Conservation (phyloP, 1,140 invertebrate species). For the Frieseomelitta varia region DNA sequence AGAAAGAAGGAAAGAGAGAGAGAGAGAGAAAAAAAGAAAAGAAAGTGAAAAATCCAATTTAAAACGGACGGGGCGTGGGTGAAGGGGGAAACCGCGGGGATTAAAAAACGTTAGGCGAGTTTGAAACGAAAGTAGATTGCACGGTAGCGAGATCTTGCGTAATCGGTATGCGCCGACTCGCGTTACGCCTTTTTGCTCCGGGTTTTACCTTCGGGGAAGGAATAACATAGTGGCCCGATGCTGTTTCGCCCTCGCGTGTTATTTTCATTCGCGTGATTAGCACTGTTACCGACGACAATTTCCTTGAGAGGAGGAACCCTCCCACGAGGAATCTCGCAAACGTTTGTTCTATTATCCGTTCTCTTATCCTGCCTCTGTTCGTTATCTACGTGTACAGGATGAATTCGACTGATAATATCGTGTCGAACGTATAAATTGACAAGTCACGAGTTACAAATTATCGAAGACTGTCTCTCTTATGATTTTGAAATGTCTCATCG, state of each 20-base stretch:
- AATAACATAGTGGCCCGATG: background rate
- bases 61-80: background rate
- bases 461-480: background rate
- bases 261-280: background rate
- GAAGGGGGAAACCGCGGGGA: background rate
- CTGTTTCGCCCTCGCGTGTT: background rate
- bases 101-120: slow-evolving; percentile 23
- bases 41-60: slow-evolving; percentile 4
- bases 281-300: background rate
- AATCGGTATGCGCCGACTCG: slow-evolving; percentile 1
- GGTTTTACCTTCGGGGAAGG: background rate
- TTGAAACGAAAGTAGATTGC: background rate
- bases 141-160: background rate
- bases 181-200: background rate
- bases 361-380: no score
- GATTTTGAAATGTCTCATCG: no score
- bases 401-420: background rate
- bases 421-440: background rate
- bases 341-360: background rate
- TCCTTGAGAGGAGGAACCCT: background rate
- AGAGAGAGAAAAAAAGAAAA: no score
- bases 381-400: no score
- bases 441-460: background rate
- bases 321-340: background rate
- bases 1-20: no score